A percentile compares a stretch with the other conserved stretches of the same genome.
Evolutionary conservation across 2,888 invertebrate species (phyloP).

Genomic region (Phyllotreta cruciferae): DNA sequence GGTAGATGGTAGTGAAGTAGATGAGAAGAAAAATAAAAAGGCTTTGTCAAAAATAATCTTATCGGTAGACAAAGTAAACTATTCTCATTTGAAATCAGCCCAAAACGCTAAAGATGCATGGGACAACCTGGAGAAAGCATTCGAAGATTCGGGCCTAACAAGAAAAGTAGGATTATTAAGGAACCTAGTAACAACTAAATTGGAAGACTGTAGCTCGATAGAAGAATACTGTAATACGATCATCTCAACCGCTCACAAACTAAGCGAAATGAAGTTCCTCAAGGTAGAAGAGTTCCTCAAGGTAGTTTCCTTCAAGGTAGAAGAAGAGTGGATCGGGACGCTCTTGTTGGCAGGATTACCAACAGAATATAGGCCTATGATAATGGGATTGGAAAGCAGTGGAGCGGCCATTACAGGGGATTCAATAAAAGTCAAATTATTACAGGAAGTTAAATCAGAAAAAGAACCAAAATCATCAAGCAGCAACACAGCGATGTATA

Average conservation of each 20-base stretch:
- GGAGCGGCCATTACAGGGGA: background rate
- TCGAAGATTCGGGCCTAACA: background rate
- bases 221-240: slow-evolving; percentile 5
- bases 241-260: slow-evolving; percentile 14
- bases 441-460: too few species aligned
- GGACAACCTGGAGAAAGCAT: background rate
- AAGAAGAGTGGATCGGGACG: slow-evolving; percentile 12
- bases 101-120: background rate
- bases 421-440: too few species aligned
- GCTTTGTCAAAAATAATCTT: slow-evolving; percentile 8
- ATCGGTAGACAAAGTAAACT: slow-evolving; percentile 13
- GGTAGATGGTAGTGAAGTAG: slow-evolving; percentile 14
- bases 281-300: slow-evolving; percentile 16
- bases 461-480: too few species aligned
- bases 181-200: slow-evolving; percentile 6
- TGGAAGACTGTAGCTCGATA: slow-evolving; percentile 9
- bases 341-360: slow-evolving; percentile 1
- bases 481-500: too few species aligned
- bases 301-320: too few species aligned
- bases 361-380: too few species aligned
- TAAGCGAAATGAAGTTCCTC: slow-evolving; percentile 14
- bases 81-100: slow-evolving; percentile 6
- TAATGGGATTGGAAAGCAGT: slow-evolving; percentile 10
- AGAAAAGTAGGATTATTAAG: slow-evolving; percentile 9
- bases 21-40: slow-evolving; percentile 20